Percentiles rank a stretch among this genome's conserved stretches.
These are phyloP conservation scores for Yasuhikotakia modesta DNA, from an alignment of 2,797 vertebrate species.

Conservation along the genomic window DNA sequence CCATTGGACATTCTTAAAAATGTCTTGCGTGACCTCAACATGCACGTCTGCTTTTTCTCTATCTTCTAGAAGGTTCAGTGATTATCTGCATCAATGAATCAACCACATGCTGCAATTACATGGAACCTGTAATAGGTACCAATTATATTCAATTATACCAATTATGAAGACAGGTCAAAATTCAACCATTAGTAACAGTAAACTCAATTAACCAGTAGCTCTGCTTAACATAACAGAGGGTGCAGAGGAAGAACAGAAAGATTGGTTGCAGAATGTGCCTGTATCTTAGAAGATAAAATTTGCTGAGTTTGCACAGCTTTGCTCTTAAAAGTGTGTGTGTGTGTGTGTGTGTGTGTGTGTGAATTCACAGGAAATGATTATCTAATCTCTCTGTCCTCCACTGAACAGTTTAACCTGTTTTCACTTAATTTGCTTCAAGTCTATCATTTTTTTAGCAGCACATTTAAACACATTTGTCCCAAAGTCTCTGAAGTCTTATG, in stretches of 20 bases:
- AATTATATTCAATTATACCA: slow-evolving; percentile 56
- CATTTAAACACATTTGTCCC: not conserved
- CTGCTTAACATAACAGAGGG: slow-evolving; percentile 1
- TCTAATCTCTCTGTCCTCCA: slow-evolving; percentile 42
- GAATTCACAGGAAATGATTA: slow-evolving; percentile 49
- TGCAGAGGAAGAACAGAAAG: not conserved
- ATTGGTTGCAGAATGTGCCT: not conserved
- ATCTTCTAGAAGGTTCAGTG: not conserved
- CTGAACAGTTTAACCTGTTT: slow-evolving; percentile 3
- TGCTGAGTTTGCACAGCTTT: slow-evolving; percentile 3
- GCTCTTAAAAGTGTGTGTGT: too few relatives aligned
- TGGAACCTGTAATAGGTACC: slow-evolving; percentile 19
- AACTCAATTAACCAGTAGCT: slow-evolving; percentile 15
- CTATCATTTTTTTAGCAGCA: slow-evolving; percentile 10
- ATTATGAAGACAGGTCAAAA: slow-evolving; percentile 35
- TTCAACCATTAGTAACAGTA: not conserved
- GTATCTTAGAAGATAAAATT: not conserved
- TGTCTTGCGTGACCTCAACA: not conserved
- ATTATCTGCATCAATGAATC: slow-evolving; percentile 51
- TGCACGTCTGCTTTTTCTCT: slow-evolving; percentile 5
- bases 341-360: too few relatives aligned
- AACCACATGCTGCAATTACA: slow-evolving; percentile 60
- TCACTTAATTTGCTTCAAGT: slow-evolving; percentile 6
- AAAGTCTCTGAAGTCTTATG: not conserved
- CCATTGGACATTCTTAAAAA: not conserved